Conservation (phyloP, 2,888 invertebrate genomes). For the Adineta ricciae region DNA sequence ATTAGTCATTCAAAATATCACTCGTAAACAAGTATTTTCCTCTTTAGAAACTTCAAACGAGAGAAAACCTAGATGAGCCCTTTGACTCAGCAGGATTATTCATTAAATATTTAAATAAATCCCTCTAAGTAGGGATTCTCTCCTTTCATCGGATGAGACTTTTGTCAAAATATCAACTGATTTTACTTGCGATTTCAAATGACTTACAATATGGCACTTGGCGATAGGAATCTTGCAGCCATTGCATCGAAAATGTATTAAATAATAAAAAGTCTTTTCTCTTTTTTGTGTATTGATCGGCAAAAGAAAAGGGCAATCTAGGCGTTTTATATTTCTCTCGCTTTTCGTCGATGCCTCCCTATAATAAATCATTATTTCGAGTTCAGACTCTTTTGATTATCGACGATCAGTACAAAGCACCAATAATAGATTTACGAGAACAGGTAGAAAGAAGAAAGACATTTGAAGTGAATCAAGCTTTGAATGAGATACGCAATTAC, state of each 20-base stretch:
- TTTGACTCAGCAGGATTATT: too few species aligned
- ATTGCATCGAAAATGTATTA: background rate
- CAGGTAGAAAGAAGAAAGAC: background rate
- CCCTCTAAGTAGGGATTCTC: too few species aligned
- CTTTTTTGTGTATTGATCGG: background rate
- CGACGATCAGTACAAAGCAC: background rate
- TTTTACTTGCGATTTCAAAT: background rate
- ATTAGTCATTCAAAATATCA: background rate
- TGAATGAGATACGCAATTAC: background rate
- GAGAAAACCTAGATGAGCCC: background rate
- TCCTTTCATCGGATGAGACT: background rate
- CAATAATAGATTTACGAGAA: background rate
- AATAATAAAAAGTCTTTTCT: background rate
- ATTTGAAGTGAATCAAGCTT: background rate
- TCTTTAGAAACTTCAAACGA: background rate
- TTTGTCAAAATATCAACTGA: too few species aligned
- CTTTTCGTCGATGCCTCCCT: background rate
- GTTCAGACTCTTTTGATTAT: background rate
- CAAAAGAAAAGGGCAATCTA: background rate
- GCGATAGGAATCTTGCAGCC: background rate
- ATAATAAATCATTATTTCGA: background rate
- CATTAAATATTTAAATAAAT: too few species aligned
- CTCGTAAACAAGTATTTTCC: background rate
- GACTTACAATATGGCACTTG: background rate
- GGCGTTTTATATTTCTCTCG: background rate